Evolutionary conservation across 2,888 invertebrate species (phyloP).

Genomic region (Parapristionchus giblindavisi): DNA sequence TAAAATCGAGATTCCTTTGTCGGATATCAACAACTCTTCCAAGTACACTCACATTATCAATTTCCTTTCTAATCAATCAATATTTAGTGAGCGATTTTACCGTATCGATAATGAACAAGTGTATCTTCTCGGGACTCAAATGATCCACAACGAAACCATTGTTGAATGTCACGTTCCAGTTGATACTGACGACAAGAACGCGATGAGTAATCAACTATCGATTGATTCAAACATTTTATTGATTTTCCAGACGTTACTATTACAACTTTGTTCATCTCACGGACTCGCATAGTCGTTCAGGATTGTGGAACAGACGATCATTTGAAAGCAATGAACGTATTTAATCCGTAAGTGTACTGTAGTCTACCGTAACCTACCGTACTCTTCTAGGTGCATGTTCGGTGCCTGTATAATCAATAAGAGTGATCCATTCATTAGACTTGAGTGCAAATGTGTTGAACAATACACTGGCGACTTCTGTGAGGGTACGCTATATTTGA

Average conservation of each 20-base stretch:
- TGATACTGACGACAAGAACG: neutral
- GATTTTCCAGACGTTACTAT: neutral
- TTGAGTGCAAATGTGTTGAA: slow-evolving; percentile 27
- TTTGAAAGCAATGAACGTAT: neutral
- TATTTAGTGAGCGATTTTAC: slow-evolving; percentile 12
- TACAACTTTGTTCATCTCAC: neutral
- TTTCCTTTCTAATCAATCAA: too few species aligned
- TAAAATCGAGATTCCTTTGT: too few species aligned
- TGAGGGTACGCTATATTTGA: neutral
- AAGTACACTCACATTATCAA: too few species aligned
- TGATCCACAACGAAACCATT: slow-evolving; percentile 18
- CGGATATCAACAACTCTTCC: too few species aligned
- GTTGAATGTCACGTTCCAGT: slow-evolving; percentile 20
- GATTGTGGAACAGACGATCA: slow-evolving; percentile 29
- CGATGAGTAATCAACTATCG: neutral
- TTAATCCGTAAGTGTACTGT: slow-evolving; percentile 29
- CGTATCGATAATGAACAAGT: neutral
- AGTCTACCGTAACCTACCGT: neutral
- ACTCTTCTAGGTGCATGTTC: slow-evolving; percentile 26
- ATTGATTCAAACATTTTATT: neutral
- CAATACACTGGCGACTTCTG: slow-evolving; percentile 34
- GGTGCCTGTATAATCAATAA: slow-evolving; percentile 15
- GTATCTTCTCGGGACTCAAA: neutral
- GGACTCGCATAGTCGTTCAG: slow-evolving; percentile 16
- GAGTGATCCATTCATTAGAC: slow-evolving; percentile 8